These are phyloP conservation scores for Coremacera marginata DNA, from an alignment of 2,888 invertebrate genomes.

Conservation along the genomic window DNA sequence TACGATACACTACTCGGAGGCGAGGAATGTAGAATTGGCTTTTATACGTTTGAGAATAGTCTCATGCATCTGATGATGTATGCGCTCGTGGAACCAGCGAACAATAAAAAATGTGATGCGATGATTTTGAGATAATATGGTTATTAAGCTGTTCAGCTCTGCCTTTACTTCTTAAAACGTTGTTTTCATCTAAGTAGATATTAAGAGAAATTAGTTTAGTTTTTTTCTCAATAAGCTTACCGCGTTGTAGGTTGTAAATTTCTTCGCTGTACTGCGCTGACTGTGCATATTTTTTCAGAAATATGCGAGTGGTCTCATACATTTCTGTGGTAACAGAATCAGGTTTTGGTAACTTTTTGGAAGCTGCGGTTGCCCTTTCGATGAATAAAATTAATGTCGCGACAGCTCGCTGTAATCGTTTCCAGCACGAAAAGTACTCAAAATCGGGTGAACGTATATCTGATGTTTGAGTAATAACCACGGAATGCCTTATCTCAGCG, in stretches of 20 bases:
- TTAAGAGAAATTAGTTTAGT: slow-evolving; percentile 44
- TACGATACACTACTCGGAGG: slow-evolving; percentile 38
- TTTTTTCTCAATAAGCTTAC: slow-evolving; percentile 41
- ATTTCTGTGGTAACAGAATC: background rate
- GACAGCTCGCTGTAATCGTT: no score
- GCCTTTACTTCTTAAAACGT: slow-evolving; percentile 11
- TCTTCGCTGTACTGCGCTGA: slow-evolving; percentile 38
- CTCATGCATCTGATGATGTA: slow-evolving; percentile 44
- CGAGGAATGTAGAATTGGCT: slow-evolving; percentile 31
- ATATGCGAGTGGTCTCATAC: background rate
- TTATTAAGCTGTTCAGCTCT: slow-evolving; percentile 25
- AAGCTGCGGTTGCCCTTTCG: slow-evolving; percentile 11
- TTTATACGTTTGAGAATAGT: slow-evolving; percentile 43
- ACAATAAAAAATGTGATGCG: slow-evolving; percentile 38
- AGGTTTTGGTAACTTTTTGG: slow-evolving; percentile 18
- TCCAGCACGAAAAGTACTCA: no score
- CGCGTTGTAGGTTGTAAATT: slow-evolving; percentile 30
- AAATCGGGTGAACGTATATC: background rate
- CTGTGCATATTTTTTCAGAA: background rate
- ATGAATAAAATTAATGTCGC: slow-evolving; percentile 5
- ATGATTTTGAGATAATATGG: slow-evolving; percentile 32
- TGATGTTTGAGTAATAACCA: slow-evolving; percentile 12
- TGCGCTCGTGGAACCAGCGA: slow-evolving; percentile 37
- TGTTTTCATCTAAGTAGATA: slow-evolving; percentile 32
- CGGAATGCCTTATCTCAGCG: slow-evolving; percentile 23